phyloP scores from a whole-genome alignment of 2,888 invertebrate genomes.

The Cephus rjabovi region DNA sequence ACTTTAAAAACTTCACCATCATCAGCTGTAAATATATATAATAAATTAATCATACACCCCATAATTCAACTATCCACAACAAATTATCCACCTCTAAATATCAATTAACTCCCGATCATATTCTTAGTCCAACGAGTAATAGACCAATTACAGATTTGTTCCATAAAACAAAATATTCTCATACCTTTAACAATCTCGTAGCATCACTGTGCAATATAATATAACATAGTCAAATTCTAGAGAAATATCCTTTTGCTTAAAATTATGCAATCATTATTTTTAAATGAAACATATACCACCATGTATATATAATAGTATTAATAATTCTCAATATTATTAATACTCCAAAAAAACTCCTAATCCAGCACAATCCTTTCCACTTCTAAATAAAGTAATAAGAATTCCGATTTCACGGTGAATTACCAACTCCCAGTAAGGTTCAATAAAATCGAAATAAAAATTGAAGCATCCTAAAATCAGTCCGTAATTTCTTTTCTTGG shows the following conservation, averaged over 20 bases:
- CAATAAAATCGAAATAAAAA: background rate
- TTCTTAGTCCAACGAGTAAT: background rate
- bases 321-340: background rate
- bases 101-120: background rate
- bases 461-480: background rate
- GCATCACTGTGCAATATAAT: background rate
- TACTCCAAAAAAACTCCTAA: background rate
- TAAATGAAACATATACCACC: background rate
- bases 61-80: background rate
- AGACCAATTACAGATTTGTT: background rate
- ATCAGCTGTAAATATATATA: constrained; percentile 71
- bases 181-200: background rate
- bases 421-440: background rate
- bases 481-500: background rate
- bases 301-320: background rate
- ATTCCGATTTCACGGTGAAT: background rate
- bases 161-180: background rate
- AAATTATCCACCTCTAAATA: background rate
- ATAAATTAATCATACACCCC: background rate
- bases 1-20: constrained; percentile 93
- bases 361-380: background rate
- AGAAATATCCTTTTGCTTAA: background rate
- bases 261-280: background rate
- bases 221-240: background rate
- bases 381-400: background rate